These are phyloP conservation scores for Chrysemys picta DNA, from an alignment of 2,113 vertebrate species.

Conservation along the genomic window DNA sequence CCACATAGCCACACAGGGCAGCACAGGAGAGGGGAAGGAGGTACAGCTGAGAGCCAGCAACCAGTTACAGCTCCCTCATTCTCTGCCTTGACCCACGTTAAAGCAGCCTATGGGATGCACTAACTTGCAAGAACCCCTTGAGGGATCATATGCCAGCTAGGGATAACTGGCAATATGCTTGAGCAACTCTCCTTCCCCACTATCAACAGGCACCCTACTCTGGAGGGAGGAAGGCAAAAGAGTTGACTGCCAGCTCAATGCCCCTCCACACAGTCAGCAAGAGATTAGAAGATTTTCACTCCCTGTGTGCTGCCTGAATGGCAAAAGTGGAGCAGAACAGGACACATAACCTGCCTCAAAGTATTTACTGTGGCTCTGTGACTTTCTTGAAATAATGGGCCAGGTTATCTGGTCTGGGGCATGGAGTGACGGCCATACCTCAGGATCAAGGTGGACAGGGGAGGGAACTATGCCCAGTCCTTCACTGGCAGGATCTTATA, in stretches of 20 bases:
- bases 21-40: not conserved
- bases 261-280: not conserved
- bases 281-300: not conserved
- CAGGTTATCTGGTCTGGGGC: not conserved
- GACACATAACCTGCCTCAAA: not conserved
- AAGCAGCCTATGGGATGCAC: not conserved
- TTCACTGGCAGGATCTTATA: not conserved
- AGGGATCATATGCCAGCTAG: not conserved
- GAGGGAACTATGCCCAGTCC: not conserved
- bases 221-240: not conserved
- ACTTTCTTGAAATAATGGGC: not conserved
- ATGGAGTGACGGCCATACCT: rapidly evolving
- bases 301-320: not conserved
- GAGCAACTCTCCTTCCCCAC: not conserved
- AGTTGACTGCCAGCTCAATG: not conserved
- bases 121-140: not conserved
- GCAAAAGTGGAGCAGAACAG: rapidly evolving
- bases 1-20: not conserved
- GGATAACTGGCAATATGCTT: not conserved
- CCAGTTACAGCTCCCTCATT: not conserved
- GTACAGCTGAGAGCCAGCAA: not conserved
- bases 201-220: not conserved
- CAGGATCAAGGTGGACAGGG: not conserved
- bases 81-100: not conserved
- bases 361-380: not conserved